Evolutionary conservation across 1,140 invertebrate species (phyloP), one percentile per base, ranked within the genome.

Genomic region (Lysiphlebus fabarum): DNA sequence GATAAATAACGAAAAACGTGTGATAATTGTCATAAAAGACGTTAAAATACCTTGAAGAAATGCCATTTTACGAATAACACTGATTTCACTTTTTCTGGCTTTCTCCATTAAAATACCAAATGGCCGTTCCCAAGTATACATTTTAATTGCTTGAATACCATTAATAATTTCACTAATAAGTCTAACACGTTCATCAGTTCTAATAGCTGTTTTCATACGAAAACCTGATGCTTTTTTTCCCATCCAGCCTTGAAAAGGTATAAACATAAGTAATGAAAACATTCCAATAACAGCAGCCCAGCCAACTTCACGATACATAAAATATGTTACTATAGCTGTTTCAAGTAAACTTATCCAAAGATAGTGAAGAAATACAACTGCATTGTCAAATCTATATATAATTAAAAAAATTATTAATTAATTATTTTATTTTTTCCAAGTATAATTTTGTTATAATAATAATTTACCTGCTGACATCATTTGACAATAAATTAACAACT

Each of bases 81-180:
- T 83, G 54, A 91, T 82, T 74, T 87, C 86, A 66, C 83, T 85
- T 56, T 84, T 53, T 67, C 84, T 68, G 9, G 82, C 79, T 10
- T 64, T 64, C 41, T 78, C 72, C 8, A 92, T 84, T 36, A 92
- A 76, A 54, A 82, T 82, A 4, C 86, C 86, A 70, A 94, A 93
- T 0, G 90, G 90, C 56, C 87, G 85, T 72, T 95, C 91, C 92
- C 92, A 95, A 0, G 89, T 86, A 69, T 93, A 93, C 92, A 96
- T 95, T 79, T 96, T 97, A 34, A 90, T 92, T 1, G 87, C 86
- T 62, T 88, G 87, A 34, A 90, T 89, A n/a, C 87, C 87, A 44
- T 83, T 83, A 12, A 95, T 86, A 10, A 94, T 88, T 70, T 95
- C 92, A 69, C 90, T 92, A 82, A 93, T 93, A 7, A 93, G 70